Conservation (phyloP, 2,888 invertebrate genomes). For the Torymus texanus region DNA sequence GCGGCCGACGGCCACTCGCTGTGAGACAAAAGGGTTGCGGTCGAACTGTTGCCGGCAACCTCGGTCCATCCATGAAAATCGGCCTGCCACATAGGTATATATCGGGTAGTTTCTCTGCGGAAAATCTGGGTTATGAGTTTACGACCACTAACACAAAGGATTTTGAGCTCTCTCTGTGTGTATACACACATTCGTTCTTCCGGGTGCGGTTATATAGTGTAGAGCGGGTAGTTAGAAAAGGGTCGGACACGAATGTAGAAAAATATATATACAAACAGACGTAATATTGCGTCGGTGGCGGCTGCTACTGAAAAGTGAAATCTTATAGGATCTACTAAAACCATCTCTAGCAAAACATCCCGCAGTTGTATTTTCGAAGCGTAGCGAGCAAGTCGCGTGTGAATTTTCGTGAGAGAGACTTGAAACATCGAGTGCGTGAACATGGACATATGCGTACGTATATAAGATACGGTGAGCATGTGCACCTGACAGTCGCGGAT, state of each 20-base stretch:
- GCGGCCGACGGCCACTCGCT: conserved; percentile 13
- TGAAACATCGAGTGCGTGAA: no score
- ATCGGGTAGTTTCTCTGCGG: background rate
- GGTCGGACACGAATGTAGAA: no score
- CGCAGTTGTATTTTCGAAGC: no score
- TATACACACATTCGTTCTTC: background rate
- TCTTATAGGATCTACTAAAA: background rate
- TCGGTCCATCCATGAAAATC: conserved; percentile 12
- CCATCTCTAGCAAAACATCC: no score
- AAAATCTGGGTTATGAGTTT: conserved; percentile 38
- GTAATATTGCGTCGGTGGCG: background rate
- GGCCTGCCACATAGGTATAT: background rate
- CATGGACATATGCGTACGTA: no score
- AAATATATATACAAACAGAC: no score
- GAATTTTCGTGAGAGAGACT: no score
- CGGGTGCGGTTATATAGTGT: background rate
- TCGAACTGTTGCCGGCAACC: conserved; percentile 66
- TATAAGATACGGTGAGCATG: background rate
- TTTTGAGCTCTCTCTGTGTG: background rate
- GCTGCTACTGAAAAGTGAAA: conserved; percentile 42
- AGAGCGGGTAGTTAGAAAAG: background rate
- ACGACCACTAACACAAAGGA: conserved; percentile 20
- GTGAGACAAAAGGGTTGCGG: conserved; percentile 66
- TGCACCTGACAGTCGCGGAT: conserved; percentile 15
- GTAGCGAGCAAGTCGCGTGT: no score